Conservation (phyloP, 1,140 invertebrate genomes). For the Drosophila sp. region DNA sequence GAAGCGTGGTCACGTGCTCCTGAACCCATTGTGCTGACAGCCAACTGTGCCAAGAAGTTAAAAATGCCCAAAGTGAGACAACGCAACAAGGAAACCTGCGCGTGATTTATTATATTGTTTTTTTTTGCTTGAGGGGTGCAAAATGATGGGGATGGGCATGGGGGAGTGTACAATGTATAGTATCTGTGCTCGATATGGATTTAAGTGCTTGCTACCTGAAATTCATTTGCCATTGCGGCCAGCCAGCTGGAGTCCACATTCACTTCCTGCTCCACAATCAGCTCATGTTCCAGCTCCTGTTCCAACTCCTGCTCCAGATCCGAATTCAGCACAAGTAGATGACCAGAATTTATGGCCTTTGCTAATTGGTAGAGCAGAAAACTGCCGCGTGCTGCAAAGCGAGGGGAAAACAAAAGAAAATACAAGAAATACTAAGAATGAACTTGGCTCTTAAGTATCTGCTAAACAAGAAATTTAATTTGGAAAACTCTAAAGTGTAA, state of each 20-base stretch:
- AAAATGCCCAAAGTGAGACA: slow-evolving; percentile 56
- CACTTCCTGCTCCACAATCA: slow-evolving; percentile 39
- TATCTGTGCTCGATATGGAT: slow-evolving; percentile 61
- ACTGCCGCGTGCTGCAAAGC: slow-evolving; percentile 56
- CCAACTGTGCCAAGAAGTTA: slow-evolving; percentile 63
- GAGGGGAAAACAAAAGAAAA: slow-evolving; percentile 21
- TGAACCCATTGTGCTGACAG: slow-evolving; percentile 42
- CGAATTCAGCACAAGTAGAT: slow-evolving; percentile 27
- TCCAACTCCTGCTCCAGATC: slow-evolving; percentile 38
- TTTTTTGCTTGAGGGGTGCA: neutral
- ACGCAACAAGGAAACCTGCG: slow-evolving; percentile 44
- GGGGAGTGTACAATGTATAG: too few species aligned
- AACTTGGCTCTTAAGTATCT: slow-evolving; percentile 56
- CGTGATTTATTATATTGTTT: slow-evolving; percentile 73
- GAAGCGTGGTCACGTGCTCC: slow-evolving; percentile 74
- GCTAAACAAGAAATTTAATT: slow-evolving; percentile 64
- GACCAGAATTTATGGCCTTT: slow-evolving; percentile 72
- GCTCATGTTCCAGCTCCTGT: slow-evolving; percentile 46
- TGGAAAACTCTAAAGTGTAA: slow-evolving; percentile 17
- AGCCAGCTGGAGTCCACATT: slow-evolving; percentile 72
- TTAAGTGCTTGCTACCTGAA: slow-evolving; percentile 65
- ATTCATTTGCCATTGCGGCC: slow-evolving; percentile 75
- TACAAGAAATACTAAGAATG: slow-evolving; percentile 18
- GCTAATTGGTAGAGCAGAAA: slow-evolving; percentile 80
- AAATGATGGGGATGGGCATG: neutral